phyloP scores from a whole-genome alignment of 2,113 vertebrate genomes.

The Addax nasomaculatus region DNA sequence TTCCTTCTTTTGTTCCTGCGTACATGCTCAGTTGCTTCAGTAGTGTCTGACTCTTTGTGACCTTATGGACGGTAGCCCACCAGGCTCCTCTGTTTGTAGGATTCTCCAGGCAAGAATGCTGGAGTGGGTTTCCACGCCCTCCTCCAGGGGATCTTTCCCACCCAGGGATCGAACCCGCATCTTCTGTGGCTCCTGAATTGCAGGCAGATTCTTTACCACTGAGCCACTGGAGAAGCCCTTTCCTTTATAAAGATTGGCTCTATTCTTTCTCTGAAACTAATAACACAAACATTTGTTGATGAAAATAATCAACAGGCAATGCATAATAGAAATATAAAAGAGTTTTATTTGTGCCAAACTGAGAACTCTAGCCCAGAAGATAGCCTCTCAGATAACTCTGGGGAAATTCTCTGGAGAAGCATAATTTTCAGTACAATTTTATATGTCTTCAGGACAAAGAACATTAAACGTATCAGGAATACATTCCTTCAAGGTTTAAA shows the following conservation, averaged over 20 bases:
- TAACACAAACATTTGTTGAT: neutral
- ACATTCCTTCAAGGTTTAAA: neutral
- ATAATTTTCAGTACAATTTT: neutral
- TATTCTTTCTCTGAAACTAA: neutral
- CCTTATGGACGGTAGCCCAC: neutral
- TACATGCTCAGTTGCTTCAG: neutral
- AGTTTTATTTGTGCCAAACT: neutral
- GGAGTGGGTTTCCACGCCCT: neutral
- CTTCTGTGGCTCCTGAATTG: neutral
- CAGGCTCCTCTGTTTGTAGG: neutral
- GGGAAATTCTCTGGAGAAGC: neutral
- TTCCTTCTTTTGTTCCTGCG: neutral
- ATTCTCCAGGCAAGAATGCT: neutral
- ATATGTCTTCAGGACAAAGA: neutral
- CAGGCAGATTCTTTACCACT: too few relatives aligned
- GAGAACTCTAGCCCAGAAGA: neutral
- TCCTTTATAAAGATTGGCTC: neutral
- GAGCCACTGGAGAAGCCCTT: too few relatives aligned
- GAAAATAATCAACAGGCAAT: neutral
- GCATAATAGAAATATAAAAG: neutral
- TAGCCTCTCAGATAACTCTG: neutral
- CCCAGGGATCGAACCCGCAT: rapidly evolving
- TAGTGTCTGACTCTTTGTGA: neutral
- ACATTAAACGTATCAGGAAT: neutral
- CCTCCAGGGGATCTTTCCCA: neutral